Base-by-base conservation (phyloP, 2,888 invertebrate species). In the Taphrorychus bicolor region DNA sequence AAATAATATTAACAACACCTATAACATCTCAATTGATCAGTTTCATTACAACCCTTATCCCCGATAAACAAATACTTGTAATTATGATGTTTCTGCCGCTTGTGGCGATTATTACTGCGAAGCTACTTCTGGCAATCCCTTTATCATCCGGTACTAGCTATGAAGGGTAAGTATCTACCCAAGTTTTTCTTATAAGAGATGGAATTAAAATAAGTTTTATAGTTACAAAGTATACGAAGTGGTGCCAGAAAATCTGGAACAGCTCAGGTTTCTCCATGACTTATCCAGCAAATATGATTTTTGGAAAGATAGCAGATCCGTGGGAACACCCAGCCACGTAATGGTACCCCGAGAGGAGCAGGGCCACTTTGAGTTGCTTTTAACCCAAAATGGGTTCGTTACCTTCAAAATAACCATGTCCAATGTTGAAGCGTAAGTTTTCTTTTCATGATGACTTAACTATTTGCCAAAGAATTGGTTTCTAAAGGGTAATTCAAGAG, bases 281-380 rank as follows among this genome's bases (percentile, higher is more conserved):
- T 56, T 83, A 17, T 71, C 75, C 1, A 32, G 72, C 2, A 72
- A 76, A 60, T 72, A 60, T 23, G 73, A 73, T 53, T 73, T 73
- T 56, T 70, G 70, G 70, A 17, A 63, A 7, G 59, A 54, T 45
- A 32, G 59, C 7, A 45, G 40, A 18, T 4, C 2, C 18, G 18
- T 69, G 7, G 62, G 64, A 19, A 52, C 51, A 17, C 24, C 69
- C n/a, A 62, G 56, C n/a, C 56, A 63, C 52, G 54, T 71, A 5
- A 70, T 73, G 69, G 71, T 71, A 7, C 48, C 69, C 5, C 73
- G 71, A n/a, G 23, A 32, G 17, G 63, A 61, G 2, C 70, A 71
- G 52, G n/a, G 7, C 7, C 18, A 48, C 24, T 73, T 73, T 59
- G 69, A 71, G 42, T 14, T 16, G 21, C 16, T 52, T 7, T 52